Evolutionary conservation across 2,113 vertebrate species (phyloP), one percentile per base, ranked within the genome.

Genomic region (Psilopogon haemacephalus): DNA sequence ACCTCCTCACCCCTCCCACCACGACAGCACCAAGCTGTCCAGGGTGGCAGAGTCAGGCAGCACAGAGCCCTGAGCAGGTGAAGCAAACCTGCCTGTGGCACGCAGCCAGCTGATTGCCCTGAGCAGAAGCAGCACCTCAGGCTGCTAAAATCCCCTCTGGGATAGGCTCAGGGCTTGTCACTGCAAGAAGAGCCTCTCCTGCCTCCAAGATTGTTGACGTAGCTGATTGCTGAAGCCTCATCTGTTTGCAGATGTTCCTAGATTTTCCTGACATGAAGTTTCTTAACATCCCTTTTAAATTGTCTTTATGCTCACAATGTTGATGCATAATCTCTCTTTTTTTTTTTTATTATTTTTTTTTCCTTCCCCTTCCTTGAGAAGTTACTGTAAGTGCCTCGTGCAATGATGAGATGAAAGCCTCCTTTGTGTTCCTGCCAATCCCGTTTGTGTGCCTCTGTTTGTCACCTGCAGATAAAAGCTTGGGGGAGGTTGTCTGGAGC

Each of bases 211-310:
- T 77, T 60, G 1, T 92, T 92, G 91, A 93, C 10, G 70, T 81
- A 95, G 86, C 94, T 91, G 81, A 90, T 92, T 95, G 75, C 91
- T 90, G 95, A 94, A 83, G 44, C 68, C 88, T 93, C 84, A 0
- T 95, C 94, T 96, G 91, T 93, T 95, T 96, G 95, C 96, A 91
- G 93, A 95, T 94, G 96, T 96, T 96, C 95, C 95, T 95, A 92
- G 95, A 95, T 95, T 97, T 97, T 95, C 68, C 95, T 96, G 95
- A 96, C 96, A 96, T 95, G 94, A 96, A 96, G 93, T 94, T 96
- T 96, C 93, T 95, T 96, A 96, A 97, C 96, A 95, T 96, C 81
- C 90, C 94, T 97, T 97, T 96, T 96, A 97, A 96, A 95, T 95
- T 95, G 93, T 94, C 96, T 96, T 95, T 95, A 96, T 96, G 90